Conservation (phyloP, 2,113 vertebrate species). For the Xenus cinereus region DNA sequence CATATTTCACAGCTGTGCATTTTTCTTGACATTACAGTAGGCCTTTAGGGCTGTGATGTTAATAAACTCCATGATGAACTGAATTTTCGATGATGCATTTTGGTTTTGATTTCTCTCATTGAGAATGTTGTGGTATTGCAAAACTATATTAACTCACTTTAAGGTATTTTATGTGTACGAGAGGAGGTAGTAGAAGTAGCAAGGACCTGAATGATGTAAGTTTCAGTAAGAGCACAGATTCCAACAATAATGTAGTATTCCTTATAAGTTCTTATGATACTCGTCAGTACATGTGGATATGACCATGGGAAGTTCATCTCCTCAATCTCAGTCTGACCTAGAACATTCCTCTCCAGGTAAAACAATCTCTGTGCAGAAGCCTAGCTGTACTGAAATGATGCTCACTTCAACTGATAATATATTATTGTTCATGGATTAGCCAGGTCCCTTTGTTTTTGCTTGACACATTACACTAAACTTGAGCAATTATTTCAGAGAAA, state of each 20-base stretch:
- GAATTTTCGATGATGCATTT: neutral
- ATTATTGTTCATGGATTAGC: slow-evolving; percentile 22
- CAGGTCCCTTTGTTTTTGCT: slow-evolving; percentile 14
- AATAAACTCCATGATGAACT: neutral
- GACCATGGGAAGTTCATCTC: neutral
- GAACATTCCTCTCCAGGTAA: neutral
- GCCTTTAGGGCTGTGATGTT: neutral
- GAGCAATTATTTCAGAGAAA: slow-evolving; percentile 45
- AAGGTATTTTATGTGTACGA: neutral
- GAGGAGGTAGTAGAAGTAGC: neutral
- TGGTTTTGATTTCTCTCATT: neutral
- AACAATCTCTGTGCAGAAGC: neutral
- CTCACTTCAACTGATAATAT: neutral
- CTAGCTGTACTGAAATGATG: slow-evolving; percentile 3
- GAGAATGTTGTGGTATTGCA: neutral
- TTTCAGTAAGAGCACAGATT: neutral
- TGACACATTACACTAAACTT: slow-evolving; percentile 3
- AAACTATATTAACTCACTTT: neutral
- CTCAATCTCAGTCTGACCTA: neutral
- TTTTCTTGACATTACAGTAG: neutral
- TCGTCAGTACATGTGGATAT: neutral
- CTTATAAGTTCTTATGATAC: neutral
- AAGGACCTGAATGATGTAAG: neutral
- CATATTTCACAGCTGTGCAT: neutral
- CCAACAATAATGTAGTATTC: neutral